Percentiles rank a stretch among this genome's conserved stretches.
Conservation (phyloP, 1,140 invertebrate species). For the Venustaconcha ellipsiformis region DNA sequence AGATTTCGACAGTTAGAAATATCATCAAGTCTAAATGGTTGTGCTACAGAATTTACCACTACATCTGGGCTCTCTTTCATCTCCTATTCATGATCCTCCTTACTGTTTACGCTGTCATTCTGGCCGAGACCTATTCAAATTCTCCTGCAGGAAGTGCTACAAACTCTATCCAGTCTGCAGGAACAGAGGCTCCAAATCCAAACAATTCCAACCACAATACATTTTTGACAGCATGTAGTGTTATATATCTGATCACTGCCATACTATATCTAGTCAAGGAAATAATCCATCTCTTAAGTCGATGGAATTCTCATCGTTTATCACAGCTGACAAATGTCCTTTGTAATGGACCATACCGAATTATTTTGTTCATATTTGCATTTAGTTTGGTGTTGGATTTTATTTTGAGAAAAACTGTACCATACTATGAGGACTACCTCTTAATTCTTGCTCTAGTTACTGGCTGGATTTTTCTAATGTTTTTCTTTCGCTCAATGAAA, state of each 20-base stretch:
- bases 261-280: conserved; percentile 20
- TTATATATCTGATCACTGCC: conserved; percentile 12
- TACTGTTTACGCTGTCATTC: conserved; percentile 33
- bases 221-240: conserved; percentile 7
- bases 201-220: neutral
- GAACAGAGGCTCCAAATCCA: neutral
- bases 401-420: neutral
- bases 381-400: conserved; percentile 14
- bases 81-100: conserved; percentile 34
- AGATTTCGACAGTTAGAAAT: conserved; percentile 26
- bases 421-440: conserved; percentile 23
- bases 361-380: conserved; percentile 26
- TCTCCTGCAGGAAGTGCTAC: neutral
- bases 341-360: conserved; percentile 23
- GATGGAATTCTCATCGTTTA: conserved; percentile 1
- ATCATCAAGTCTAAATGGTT: conserved; percentile 47
- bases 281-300: conserved; percentile 6
- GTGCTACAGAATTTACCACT: conserved; percentile 30
- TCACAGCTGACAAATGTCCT: conserved; percentile 18
- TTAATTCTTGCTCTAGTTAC: conserved; percentile 42
- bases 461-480: conserved; percentile 47
- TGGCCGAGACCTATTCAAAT: conserved; percentile 19
- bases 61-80: conserved; percentile 35
- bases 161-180: neutral
- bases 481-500: conserved; percentile 40